These are phyloP conservation scores for Eumacrocentrus americanus DNA, from an alignment of 2,888 invertebrate genomes.

Conservation along the genomic window DNA sequence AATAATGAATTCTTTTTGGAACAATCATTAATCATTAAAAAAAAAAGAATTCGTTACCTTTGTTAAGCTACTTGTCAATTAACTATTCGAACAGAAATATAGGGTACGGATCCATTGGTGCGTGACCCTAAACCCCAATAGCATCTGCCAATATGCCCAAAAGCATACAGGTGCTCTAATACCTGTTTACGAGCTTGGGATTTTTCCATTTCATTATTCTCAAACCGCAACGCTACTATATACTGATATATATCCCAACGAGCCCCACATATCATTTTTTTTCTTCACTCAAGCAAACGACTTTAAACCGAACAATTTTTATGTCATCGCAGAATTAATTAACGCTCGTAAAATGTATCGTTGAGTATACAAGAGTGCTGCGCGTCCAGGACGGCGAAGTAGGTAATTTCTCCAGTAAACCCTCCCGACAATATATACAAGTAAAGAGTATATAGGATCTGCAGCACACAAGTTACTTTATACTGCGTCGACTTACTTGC, in stretches of 20 bases:
- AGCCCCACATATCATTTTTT: not conserved
- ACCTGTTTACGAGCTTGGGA: not conserved
- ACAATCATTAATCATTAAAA: slow-evolving; percentile 21
- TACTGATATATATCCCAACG: too few species aligned
- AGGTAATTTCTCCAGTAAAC: not conserved
- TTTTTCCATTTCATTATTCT: not conserved
- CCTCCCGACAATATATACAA: too few species aligned
- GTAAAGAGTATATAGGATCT: slow-evolving; percentile 7
- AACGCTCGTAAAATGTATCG: slow-evolving; percentile 15
- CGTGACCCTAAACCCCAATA: slow-evolving; percentile 20
- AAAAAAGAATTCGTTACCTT: too few species aligned
- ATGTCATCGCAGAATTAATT: slow-evolving; percentile 18
- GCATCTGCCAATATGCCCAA: slow-evolving; percentile 19
- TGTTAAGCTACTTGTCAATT: not conserved
- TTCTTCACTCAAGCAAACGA: slow-evolving; percentile 6
- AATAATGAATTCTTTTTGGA: not conserved
- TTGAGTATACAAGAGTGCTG: not conserved
- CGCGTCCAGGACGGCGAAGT: slow-evolving; percentile 1
- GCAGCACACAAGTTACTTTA: not conserved
- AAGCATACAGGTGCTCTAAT: not conserved
- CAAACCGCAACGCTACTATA: too few species aligned
- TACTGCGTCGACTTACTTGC: slow-evolving; percentile 4
- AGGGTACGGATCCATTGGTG: not conserved
- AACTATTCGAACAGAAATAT: slow-evolving; percentile 7
- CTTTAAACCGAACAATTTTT: not conserved